Percentiles rank a stretch among this genome's conserved stretches.
phyloP scores from a whole-genome alignment of 2,888 invertebrate genomes.

The Coelopa pilipes region DNA sequence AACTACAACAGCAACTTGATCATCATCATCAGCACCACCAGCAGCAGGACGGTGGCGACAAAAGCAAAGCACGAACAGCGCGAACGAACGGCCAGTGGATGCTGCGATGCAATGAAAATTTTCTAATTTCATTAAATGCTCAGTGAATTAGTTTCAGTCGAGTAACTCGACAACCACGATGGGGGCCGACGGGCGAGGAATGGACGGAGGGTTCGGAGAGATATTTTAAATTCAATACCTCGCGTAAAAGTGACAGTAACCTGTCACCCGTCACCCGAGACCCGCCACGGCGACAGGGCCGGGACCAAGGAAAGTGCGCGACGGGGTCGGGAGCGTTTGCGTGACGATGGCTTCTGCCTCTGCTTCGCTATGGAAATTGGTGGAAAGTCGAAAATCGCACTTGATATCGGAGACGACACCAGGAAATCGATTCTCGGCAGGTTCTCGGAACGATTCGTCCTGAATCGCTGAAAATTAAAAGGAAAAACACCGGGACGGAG shows the following conservation, averaged over 20 bases:
- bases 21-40: not conserved
- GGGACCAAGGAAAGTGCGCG: too few relatives aligned
- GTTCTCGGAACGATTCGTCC: too few relatives aligned
- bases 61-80: not conserved
- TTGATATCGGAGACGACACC: too few relatives aligned
- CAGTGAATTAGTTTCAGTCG: constrained; percentile 43
- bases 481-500: too few relatives aligned
- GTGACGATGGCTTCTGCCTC: too few relatives aligned
- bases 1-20: not conserved
- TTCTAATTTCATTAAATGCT: constrained; percentile 37
- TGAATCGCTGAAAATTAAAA: too few relatives aligned
- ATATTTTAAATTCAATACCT: constrained; percentile 3
- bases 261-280: not conserved
- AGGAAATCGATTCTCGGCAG: too few relatives aligned
- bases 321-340: too few relatives aligned
- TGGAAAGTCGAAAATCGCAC: too few relatives aligned
- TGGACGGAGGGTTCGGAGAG: not conserved
- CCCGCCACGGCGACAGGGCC: too few relatives aligned
- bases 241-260: not conserved
- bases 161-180: constrained; percentile 28
- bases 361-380: too few relatives aligned
- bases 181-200: not conserved
- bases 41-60: not conserved
- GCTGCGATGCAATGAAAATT: not conserved
- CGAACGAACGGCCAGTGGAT: too few relatives aligned